Evolutionary conservation across 1,140 invertebrate genomes (phyloP), one percentile per base, ranked within the genome.

Genomic region (Laupala kohalensis): DNA sequence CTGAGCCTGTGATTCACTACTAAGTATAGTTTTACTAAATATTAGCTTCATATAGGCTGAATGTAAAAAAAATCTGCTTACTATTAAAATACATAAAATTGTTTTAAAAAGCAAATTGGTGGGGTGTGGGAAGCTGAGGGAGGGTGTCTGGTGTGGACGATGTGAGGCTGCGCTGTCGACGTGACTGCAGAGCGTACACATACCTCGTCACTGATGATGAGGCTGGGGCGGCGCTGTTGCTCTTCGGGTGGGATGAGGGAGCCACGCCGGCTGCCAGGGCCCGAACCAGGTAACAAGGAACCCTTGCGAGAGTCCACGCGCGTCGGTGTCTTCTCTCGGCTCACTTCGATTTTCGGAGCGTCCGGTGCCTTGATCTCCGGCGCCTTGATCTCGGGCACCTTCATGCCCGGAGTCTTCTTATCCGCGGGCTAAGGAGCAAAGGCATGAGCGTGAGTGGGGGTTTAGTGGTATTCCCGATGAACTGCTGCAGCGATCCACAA

Each of bases 201-300:
- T 88, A 96, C 94, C 91, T 96, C 94, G 81, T 96, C 94, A 80
- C 92, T 93, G 79, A 96, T 94, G 77, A 95, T 92, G 74, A 95
- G 85, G 76, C 92, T 94, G 73, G 93, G 91, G 76, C 93, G 86
- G 76, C 92, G 86, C 75, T 89, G 91, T 81, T 88, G 89, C 80
- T 90, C 91, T 78, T 93, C 92, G 12, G 89, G 90, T 64, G 92
- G 81, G 78, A 95, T 90, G 66, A 94, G 85, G 13, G 92, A 94
- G 26, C 93, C 92, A 76, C 93, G 83, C 74, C 92, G 83, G 77
- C 90, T 90, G 28, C 85, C 82, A n/a, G 86, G 79, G 71, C 88
- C 83, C 74, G 85, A 82, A 71, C 85, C 90, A n/a, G 91, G 91
- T 69, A 87, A 89, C 71, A 94, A 80, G 0, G 92, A 94, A 26